Evolutionary conservation across 2,113 vertebrate genomes (phyloP).

Genomic region (Progne subis): DNA sequence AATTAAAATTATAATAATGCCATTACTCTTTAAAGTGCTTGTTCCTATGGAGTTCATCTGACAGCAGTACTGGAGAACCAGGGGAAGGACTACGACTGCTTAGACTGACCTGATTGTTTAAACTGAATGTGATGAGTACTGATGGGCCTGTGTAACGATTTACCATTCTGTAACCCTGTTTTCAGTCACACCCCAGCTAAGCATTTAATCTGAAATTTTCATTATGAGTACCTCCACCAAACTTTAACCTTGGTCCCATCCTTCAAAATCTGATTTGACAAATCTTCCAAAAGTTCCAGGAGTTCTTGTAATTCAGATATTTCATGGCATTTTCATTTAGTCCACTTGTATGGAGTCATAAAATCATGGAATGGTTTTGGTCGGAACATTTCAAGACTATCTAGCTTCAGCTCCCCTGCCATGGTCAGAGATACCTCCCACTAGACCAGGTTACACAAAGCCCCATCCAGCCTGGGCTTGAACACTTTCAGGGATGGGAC

Average conservation of each 20-base stretch:
- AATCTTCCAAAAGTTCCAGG: background rate
- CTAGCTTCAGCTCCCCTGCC: background rate
- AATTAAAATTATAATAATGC: background rate
- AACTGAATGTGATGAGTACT: background rate
- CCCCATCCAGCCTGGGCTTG: background rate
- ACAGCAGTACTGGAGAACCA: background rate
- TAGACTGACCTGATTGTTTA: background rate
- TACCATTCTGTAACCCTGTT: background rate
- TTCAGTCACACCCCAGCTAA: background rate
- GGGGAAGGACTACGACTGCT: background rate
- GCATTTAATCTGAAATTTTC: background rate
- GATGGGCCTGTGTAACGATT: background rate
- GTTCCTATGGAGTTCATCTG: background rate
- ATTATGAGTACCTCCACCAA: background rate
- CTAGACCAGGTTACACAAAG: no score
- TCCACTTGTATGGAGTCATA: background rate
- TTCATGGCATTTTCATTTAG: background rate
- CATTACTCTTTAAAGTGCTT: background rate
- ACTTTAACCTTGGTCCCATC: background rate
- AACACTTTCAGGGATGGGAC: background rate
- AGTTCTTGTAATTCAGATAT: background rate
- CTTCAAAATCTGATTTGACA: background rate
- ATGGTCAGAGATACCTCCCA: background rate
- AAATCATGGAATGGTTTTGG: background rate
- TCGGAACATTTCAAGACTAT: background rate